A percentile compares a stretch with the other conserved stretches of the same genome.
These are phyloP conservation scores for Formica aserva DNA, from an alignment of 2,888 invertebrate species.

Conservation along the genomic window DNA sequence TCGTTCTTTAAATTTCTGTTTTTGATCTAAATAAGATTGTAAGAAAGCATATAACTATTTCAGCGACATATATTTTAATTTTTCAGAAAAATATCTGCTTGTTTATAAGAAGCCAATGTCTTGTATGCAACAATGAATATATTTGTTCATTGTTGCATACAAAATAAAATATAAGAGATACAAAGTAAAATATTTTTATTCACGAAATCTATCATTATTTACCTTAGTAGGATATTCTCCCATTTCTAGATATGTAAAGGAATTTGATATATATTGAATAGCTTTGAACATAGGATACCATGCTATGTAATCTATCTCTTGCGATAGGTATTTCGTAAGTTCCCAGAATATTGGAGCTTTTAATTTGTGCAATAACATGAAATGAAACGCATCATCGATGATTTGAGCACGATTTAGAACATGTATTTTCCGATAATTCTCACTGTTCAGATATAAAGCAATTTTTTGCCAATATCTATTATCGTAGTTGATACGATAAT, in stretches of 20 bases:
- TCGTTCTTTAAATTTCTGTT: too few relatives aligned
- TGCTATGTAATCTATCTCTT: neutral
- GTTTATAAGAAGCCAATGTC: too few relatives aligned
- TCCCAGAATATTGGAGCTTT: neutral
- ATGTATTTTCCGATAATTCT: too few relatives aligned
- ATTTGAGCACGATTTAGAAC: neutral
- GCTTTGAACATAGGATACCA: conserved; percentile 5
- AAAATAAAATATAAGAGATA: too few relatives aligned
- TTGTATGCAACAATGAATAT: neutral
- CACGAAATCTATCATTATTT: too few relatives aligned
- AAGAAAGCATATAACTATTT: too few relatives aligned
- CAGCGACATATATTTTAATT: too few relatives aligned
- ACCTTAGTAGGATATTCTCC: neutral
- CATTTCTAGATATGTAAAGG: neutral
- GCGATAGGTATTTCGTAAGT: neutral
- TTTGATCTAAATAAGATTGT: too few relatives aligned
- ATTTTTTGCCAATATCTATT: neutral
- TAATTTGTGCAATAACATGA: neutral
- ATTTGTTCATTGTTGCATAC: neutral
- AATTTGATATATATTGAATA: neutral
- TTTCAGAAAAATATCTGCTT: too few relatives aligned
- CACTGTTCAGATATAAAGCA: too few relatives aligned
- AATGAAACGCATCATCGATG: neutral
- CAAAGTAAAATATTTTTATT: neutral
- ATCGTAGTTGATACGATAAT: neutral